phyloP scores from a whole-genome alignment of 2,888 invertebrate species.

The Neoaliturus tenellus region DNA sequence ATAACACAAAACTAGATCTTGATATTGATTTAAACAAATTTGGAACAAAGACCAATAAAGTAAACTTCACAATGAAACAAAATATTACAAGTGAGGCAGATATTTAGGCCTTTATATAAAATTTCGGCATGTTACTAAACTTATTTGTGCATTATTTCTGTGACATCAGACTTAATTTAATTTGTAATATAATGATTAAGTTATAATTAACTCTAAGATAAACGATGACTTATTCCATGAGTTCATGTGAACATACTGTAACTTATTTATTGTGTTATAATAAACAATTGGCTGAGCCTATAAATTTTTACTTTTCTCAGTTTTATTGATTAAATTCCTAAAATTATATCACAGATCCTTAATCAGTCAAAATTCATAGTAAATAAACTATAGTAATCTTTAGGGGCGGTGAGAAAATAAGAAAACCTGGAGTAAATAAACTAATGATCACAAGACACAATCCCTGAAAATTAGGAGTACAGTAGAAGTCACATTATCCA shows the following conservation, averaged over 20 bases:
- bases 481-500: background rate
- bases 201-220: background rate
- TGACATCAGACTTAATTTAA: background rate
- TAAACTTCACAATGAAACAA: background rate
- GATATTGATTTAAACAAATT: background rate
- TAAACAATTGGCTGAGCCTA: background rate
- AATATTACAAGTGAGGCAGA: background rate
- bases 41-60: slow-evolving; percentile 7
- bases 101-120: background rate
- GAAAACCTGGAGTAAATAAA: background rate
- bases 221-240: background rate
- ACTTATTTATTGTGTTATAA: background rate
- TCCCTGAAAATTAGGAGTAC: background rate
- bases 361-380: slow-evolving; percentile 6
- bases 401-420: background rate
- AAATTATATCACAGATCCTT: slow-evolving; percentile 24
- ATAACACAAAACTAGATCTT: background rate
- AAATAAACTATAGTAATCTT: background rate
- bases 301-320: background rate
- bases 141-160: background rate
- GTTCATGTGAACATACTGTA: background rate
- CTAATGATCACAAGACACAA: background rate
- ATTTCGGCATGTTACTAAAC: background rate
- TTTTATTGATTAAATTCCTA: background rate
- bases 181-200: background rate